Percentiles rank a stretch among this genome's conserved stretches.
These are phyloP conservation scores for Cryptotis parvus DNA, from an alignment of 2,113 vertebrate genomes.

Conservation along the genomic window DNA sequence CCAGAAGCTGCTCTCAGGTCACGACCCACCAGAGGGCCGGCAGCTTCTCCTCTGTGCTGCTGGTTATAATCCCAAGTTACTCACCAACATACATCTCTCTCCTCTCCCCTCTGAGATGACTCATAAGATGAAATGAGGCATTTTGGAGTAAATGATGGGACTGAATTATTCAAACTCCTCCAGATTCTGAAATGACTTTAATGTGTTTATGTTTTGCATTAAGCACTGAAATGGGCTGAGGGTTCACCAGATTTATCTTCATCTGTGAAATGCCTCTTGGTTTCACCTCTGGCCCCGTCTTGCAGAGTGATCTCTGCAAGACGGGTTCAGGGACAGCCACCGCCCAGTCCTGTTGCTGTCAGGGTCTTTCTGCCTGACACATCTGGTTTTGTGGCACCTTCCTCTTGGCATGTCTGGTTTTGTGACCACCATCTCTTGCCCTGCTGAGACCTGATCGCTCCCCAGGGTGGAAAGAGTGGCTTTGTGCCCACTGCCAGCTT, in stretches of 20 bases:
- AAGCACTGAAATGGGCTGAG: slow-evolving; percentile 30
- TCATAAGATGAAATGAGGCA: slow-evolving; percentile 70
- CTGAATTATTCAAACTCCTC: slow-evolving; percentile 75
- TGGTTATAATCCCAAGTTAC: too few species aligned
- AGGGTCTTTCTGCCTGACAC: accelerated
- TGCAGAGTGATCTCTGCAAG: neutral
- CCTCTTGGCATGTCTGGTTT: neutral
- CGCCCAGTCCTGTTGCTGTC: neutral
- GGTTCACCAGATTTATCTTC: slow-evolving; percentile 39
- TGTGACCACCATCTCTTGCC: accelerated
- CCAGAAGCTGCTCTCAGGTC: neutral
- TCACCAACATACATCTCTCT: neutral
- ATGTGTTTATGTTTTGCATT: slow-evolving; percentile 71
- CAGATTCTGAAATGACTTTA: slow-evolving; percentile 68
- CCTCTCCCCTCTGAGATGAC: slow-evolving; percentile 60
- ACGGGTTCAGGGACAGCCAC: neutral
- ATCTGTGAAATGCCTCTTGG: slow-evolving; percentile 56
- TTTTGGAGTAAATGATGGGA: slow-evolving; percentile 70
- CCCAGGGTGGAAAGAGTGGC: neutral
- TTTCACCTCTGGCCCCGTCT: neutral
- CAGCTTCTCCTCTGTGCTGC: too few species aligned
- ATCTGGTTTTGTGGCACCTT: neutral
- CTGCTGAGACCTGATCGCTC: neutral
- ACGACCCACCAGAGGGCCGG: accelerated
- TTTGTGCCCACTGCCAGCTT: neutral